These are phyloP conservation scores for Cantharis nigra DNA, from an alignment of 2,888 invertebrate species.

Conservation along the genomic window DNA sequence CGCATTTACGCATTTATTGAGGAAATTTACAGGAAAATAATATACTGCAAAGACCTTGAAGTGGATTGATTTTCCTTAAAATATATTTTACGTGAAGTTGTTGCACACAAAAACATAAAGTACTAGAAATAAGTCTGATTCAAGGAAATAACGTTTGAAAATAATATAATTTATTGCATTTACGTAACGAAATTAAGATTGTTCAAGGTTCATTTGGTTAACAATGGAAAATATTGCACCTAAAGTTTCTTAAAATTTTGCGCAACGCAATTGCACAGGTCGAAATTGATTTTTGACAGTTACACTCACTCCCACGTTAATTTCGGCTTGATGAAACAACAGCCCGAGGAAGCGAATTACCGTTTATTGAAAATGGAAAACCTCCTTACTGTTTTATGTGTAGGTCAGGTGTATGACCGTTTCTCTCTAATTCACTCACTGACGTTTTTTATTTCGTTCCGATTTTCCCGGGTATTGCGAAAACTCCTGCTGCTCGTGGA, in stretches of 20 bases:
- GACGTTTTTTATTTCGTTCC: constrained; percentile 4
- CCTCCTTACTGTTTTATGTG: neutral
- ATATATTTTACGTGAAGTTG: neutral
- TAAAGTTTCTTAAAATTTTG: neutral
- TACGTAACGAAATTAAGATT: constrained; percentile 7
- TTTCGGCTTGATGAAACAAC: neutral
- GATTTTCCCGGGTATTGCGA: constrained; percentile 29
- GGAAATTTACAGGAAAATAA: neutral
- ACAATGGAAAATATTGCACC: constrained; percentile 1
- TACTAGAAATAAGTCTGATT: constrained; percentile 2
- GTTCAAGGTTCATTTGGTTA: constrained; percentile 10
- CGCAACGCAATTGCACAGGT: neutral
- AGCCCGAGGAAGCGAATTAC: neutral
- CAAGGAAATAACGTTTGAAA: neutral
- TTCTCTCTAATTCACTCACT: constrained; percentile 5
- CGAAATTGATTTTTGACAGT: neutral
- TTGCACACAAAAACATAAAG: neutral
- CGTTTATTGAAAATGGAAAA: neutral
- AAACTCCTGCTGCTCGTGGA: constrained; percentile 29
- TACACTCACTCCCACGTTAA: neutral
- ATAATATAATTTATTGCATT: constrained; percentile 3
- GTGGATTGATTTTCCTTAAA: constrained; percentile 15
- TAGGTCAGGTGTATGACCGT: neutral
- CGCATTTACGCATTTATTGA: constrained; percentile 8
- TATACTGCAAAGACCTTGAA: constrained; percentile 14